Conservation (phyloP, 2,113 vertebrate species). For the Ictidomys tridecemlineatus region DNA sequence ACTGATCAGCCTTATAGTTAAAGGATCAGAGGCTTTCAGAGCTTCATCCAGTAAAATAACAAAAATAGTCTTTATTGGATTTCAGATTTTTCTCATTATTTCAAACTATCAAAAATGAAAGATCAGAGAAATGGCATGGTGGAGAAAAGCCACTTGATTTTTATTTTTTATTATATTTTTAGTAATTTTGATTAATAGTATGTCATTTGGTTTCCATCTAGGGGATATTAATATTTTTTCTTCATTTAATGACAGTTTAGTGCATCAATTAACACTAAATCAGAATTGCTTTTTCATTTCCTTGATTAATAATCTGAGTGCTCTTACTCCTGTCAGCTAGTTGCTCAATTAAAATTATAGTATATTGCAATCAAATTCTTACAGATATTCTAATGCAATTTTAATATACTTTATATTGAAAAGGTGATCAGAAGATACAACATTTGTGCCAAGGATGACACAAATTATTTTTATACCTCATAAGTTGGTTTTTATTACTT, state of each 20-base stretch:
- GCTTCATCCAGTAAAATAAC: neutral
- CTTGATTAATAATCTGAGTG: slow-evolving; percentile 40
- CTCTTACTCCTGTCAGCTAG: neutral
- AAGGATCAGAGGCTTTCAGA: neutral
- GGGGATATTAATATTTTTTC: neutral
- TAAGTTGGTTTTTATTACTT: neutral
- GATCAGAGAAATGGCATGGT: neutral
- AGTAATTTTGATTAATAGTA: neutral
- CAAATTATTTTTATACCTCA: neutral
- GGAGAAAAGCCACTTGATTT: neutral
- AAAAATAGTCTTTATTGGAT: neutral
- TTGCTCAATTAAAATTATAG: slow-evolving; percentile 61
- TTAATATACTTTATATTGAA: neutral
- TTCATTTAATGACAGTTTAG: slow-evolving; percentile 30
- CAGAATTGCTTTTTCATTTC: neutral
- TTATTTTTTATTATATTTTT: neutral
- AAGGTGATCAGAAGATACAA: neutral
- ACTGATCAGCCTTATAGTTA: neutral
- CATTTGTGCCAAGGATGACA: neutral
- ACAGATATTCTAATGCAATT: neutral
- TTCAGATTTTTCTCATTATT: neutral
- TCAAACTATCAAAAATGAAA: neutral
- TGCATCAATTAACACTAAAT: slow-evolving; percentile 42
- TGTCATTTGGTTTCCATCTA: neutral
- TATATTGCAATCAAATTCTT: slow-evolving; percentile 53